Conservation (phyloP, 2,113 vertebrate genomes). For the Ochotona princeps region DNA sequence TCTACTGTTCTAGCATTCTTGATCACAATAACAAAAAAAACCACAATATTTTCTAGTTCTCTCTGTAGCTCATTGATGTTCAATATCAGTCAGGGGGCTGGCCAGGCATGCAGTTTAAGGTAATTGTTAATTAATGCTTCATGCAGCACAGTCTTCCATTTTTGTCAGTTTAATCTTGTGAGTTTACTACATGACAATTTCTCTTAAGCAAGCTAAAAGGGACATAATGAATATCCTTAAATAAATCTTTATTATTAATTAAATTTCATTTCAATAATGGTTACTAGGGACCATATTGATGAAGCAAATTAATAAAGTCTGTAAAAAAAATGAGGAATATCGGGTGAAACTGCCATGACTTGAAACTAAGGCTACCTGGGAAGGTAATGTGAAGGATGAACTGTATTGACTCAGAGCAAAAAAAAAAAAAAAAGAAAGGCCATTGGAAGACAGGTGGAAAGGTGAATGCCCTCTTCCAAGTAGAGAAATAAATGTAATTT, state of each 20-base stretch:
- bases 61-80: neutral
- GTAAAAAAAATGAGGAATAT: neutral
- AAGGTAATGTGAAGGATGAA: neutral
- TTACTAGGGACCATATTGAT: neutral
- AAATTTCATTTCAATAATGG: neutral
- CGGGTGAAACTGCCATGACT: neutral
- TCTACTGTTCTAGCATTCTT: neutral
- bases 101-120: neutral
- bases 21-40: neutral
- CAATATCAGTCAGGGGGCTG: neutral
- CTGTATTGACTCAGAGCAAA: neutral
- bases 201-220: neutral
- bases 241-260: neutral
- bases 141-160: neutral
- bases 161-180: neutral
- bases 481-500: neutral
- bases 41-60: neutral
- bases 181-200: neutral
- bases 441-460: accelerated
- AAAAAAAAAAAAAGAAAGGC: neutral
- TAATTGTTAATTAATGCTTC: neutral
- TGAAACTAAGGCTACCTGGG: neutral
- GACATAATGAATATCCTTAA: neutral
- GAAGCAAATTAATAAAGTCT: neutral
- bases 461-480: accelerated